These are phyloP conservation scores for Melipona beecheii DNA, from an alignment of 2,888 invertebrate genomes.

Conservation along the genomic window DNA sequence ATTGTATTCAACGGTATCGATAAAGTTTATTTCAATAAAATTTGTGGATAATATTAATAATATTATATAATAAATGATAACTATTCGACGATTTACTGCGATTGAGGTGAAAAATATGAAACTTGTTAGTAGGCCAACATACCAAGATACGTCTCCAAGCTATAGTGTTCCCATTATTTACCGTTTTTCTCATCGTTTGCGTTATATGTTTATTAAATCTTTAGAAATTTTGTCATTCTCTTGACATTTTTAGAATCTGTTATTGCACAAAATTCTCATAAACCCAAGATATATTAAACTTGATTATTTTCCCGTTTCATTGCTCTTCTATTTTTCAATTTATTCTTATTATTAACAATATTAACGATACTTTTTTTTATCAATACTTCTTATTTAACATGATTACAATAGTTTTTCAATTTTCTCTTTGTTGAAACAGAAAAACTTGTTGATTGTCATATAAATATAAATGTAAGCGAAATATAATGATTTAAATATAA, in stretches of 20 bases:
- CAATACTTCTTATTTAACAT: not conserved
- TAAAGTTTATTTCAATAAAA: slow-evolving; percentile 82
- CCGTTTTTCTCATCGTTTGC: slow-evolving; percentile 18
- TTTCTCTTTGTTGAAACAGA: not conserved
- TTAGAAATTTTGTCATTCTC: slow-evolving; percentile 24
- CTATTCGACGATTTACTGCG: slow-evolving; percentile 73
- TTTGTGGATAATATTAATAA: slow-evolving; percentile 81
- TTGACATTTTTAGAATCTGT: not conserved
- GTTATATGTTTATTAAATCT: not conserved
- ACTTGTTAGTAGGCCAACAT: slow-evolving; percentile 80
- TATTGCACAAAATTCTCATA: not conserved
- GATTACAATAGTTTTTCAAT: not conserved
- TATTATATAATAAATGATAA: slow-evolving; percentile 75
- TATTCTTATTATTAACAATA: not conserved
- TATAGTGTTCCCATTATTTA: slow-evolving; percentile 50
- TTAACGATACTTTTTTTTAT: not conserved
- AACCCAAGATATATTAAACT: not conserved
- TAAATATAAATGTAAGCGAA: not conserved
- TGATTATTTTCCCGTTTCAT: not conserved
- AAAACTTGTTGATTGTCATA: slow-evolving; percentile 21
- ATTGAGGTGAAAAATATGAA: slow-evolving; percentile 78
- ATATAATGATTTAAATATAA: not conserved
- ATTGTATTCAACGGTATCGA: slow-evolving; percentile 80
- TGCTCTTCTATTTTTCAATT: not conserved
- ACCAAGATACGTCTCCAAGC: slow-evolving; percentile 71